Percentiles rank a stretch among this genome's conserved stretches.
Conservation (phyloP, 2,888 invertebrate species). For the Sesamia inferens region DNA sequence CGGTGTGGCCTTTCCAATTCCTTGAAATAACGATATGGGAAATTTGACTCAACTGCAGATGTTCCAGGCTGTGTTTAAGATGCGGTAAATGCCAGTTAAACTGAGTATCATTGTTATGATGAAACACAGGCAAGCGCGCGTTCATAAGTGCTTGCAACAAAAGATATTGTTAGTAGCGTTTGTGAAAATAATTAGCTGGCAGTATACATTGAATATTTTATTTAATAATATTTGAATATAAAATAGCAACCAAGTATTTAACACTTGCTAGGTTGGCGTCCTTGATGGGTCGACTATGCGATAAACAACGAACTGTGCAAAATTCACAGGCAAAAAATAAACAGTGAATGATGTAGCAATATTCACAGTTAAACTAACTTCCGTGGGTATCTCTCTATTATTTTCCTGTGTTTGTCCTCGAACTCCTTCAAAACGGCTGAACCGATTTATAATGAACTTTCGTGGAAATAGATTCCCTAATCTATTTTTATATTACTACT, state of each 20-base stretch:
- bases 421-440: too few relatives aligned
- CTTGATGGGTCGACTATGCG: background rate
- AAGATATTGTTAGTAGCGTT: slow-evolving; percentile 26
- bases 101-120: slow-evolving; percentile 13
- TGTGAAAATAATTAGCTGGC: slow-evolving; percentile 17
- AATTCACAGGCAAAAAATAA: background rate
- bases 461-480: too few relatives aligned
- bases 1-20: too few relatives aligned
- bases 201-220: background rate
- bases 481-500: too few relatives aligned
- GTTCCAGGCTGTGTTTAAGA: slow-evolving; percentile 21
- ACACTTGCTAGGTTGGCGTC: background rate
- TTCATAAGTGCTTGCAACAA: slow-evolving; percentile 1
- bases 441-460: too few relatives aligned
- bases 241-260: background rate
- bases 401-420: too few relatives aligned
- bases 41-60: slow-evolving; percentile 33
- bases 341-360: background rate
- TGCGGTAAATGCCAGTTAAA: slow-evolving; percentile 25
- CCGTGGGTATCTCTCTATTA: too few relatives aligned
- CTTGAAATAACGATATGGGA: slow-evolving; percentile 10
- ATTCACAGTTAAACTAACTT: background rate
- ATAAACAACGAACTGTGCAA: background rate
- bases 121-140: slow-evolving; percentile 13
- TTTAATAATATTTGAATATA: background rate